Evolutionary conservation across 2,113 vertebrate genomes (phyloP).

Genomic region (Oryzias melastigma): DNA sequence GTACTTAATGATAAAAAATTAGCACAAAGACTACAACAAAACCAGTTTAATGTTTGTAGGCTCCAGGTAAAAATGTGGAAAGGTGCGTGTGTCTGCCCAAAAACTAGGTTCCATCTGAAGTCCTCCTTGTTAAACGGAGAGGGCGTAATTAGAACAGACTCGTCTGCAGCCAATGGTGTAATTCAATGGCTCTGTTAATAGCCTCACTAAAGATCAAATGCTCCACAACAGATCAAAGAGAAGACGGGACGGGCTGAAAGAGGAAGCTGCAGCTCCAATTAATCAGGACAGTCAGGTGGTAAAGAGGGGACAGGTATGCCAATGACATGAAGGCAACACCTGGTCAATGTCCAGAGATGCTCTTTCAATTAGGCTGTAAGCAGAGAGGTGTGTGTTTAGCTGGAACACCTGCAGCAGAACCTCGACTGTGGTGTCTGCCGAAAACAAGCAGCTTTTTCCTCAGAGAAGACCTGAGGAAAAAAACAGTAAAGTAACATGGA

Average conservation of each 20-base stretch:
- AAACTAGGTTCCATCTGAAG: constrained; percentile 17
- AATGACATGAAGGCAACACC: constrained; percentile 61
- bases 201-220: constrained; percentile 75
- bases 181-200: constrained; percentile 67
- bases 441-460: not conserved
- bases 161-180: constrained; percentile 52
- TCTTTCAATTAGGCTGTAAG: constrained; percentile 53
- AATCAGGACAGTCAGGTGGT: constrained; percentile 62
- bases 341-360: constrained; percentile 59
- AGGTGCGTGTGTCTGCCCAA: constrained; percentile 14
- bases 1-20: too few relatives aligned
- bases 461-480: too few relatives aligned
- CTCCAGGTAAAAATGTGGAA: constrained; percentile 4
- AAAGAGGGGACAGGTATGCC: constrained; percentile 63
- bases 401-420: constrained; percentile 28
- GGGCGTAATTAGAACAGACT: constrained; percentile 64
- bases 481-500: too few relatives aligned
- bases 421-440: not conserved
- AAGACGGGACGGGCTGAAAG: constrained; percentile 40
- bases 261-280: constrained; percentile 62
- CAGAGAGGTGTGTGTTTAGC: constrained; percentile 18
- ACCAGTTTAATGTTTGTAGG: too few relatives aligned
- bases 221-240: constrained; percentile 67
- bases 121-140: constrained; percentile 54
- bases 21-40: too few relatives aligned